Percentiles rank a stretch among this genome's conserved stretches.
Conservation (phyloP, 2,797 vertebrate genomes). For the Lithobates pipiens region DNA sequence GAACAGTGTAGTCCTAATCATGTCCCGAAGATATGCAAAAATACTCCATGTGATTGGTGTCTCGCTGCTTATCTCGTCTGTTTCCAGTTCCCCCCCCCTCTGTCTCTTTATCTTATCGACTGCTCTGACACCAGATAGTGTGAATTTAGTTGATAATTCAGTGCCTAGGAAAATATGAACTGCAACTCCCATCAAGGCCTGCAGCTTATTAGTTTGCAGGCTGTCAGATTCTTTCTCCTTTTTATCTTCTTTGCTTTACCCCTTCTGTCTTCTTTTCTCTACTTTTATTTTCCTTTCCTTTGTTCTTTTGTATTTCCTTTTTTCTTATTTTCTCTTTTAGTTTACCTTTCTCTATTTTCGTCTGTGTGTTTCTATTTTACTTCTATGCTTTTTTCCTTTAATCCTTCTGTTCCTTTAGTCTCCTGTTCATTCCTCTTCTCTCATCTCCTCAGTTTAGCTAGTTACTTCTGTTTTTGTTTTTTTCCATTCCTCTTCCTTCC, state of each 20-base stretch:
- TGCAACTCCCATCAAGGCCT: not conserved
- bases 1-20: not conserved
- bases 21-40: not conserved
- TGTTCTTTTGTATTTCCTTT: no score
- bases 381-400: no score
- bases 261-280: not conserved
- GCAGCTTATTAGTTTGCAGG: not conserved
- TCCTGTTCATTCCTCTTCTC: no score
- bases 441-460: no score
- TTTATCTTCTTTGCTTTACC: no score
- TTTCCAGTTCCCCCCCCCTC: not conserved
- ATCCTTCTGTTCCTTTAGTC: no score
- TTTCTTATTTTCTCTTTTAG: no score
- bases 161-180: not conserved
- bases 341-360: no score
- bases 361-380: no score
- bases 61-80: conserved; percentile 6
- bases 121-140: conserved; percentile 14
- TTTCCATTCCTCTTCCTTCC: no score
- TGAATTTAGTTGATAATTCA: conserved; percentile 9
- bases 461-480: no score
- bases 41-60: conserved; percentile 14
- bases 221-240: not conserved
- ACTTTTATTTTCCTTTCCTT: no score
- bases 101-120: conserved; percentile 18